phyloP scores from a whole-genome alignment of 2,797 vertebrate species.

The Acropternis orthonyx region DNA sequence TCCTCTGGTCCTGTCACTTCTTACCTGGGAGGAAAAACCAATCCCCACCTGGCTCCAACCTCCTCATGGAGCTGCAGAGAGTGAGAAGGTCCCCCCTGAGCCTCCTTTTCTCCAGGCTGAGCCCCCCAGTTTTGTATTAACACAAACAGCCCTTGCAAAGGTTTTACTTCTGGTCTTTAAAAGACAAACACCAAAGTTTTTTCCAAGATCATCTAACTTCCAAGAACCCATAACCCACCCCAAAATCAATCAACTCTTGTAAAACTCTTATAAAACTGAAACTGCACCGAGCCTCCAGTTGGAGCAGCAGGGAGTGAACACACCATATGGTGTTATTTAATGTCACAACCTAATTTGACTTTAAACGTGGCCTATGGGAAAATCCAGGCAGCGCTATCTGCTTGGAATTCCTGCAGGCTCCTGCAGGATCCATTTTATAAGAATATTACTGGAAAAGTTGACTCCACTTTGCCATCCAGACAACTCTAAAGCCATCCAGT shows the following conservation, averaged over 20 bases:
- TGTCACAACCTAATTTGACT: not conserved
- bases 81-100: not conserved
- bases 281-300: not conserved
- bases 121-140: not conserved
- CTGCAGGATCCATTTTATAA: no score
- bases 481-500: not conserved
- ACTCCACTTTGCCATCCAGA: not conserved
- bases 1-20: not conserved
- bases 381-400: not conserved
- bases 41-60: not conserved
- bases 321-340: not conserved
- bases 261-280: not conserved
- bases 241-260: constrained; percentile 5
- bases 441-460: not conserved
- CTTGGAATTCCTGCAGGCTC: not conserved
- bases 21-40: not conserved
- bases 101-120: not conserved
- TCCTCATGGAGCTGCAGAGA: not conserved
- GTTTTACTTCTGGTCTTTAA: not conserved
- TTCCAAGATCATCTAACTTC: not conserved
- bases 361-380: not conserved
- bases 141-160: not conserved
- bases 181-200: not conserved
- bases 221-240: not conserved
- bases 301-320: not conserved